phyloP scores from a whole-genome alignment of 2,113 vertebrate species.

The Gulo gulo region DNA sequence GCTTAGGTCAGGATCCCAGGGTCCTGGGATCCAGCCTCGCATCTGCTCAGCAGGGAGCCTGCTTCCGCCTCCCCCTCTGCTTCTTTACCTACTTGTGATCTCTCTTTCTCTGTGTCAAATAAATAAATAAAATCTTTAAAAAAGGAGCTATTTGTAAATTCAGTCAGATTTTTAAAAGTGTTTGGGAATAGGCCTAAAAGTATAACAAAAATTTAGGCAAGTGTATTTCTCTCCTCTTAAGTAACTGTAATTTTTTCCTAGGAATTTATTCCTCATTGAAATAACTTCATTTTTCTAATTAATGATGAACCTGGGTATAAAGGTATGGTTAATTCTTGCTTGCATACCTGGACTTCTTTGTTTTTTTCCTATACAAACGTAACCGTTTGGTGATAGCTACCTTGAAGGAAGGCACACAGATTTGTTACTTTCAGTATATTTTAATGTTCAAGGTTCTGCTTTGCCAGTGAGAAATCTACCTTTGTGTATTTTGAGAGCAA shows the following conservation, averaged over 20 bases:
- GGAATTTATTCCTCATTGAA: background rate
- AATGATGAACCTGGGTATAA: background rate
- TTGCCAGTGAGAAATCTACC: background rate
- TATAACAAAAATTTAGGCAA: background rate
- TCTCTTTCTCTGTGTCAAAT: too few species aligned
- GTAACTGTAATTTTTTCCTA: background rate
- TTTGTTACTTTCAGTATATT: background rate
- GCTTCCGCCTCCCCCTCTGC: too few species aligned
- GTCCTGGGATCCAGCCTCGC: too few species aligned
- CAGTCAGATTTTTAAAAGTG: background rate
- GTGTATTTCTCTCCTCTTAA: background rate
- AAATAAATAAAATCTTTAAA: too few species aligned
- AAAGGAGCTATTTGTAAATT: background rate
- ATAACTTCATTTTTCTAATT: background rate
- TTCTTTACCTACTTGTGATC: too few species aligned
- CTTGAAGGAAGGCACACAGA: background rate
- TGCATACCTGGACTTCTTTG: background rate
- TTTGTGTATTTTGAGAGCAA: slow-evolving; percentile 23
- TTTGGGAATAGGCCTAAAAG: background rate
- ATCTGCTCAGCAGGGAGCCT: too few species aligned
- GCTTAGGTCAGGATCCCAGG: too few species aligned
- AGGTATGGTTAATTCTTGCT: slow-evolving; percentile 27
- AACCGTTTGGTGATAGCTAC: background rate
- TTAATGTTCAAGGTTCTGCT: background rate
- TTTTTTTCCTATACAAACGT: background rate